Evolutionary conservation across 2,113 vertebrate genomes (phyloP), one percentile per base, ranked within the genome.

Genomic region (Propithecus coquereli): DNA sequence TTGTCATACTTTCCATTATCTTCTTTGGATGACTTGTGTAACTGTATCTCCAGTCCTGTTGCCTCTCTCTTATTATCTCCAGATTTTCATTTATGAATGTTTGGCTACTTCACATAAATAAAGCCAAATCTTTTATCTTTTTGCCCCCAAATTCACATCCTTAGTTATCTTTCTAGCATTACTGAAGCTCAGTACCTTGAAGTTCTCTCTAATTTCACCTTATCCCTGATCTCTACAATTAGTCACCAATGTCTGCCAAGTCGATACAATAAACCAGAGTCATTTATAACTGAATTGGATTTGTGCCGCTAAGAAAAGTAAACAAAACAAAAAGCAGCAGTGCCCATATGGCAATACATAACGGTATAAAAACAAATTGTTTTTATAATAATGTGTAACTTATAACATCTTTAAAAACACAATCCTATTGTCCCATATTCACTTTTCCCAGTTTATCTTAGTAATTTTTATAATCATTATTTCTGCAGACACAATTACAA

Each of bases 371-470:
- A 90, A 59, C 79, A 76, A 95, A 80, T 20, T 50, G 43, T 90
- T 84, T 76, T 85, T 43, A 57, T 71, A 74, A n/a, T n/a, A 68
- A 45, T 30, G 5, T 45, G 27, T 90, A 95, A 83, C 25, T 91
- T 65, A 43, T 45, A 90, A 61, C 54, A 70, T 63, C 47, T 91
- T 86, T 86, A 27, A 71, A 92, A 93, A 63, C 5, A 43, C 20
- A 73, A 81, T 71, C 79, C 9, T 50, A 47, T 82, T 63, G 81
- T 89, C 63, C 34, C 43, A 70, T 87, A 87, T 83, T 93, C 34
- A 80, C 73, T 95, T 83, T 84, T 91, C 61, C 87, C 16, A 92
- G 23, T 79, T 96, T 95, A 82, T 86, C 22, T 81, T 82, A 63
- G 70, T 77, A 73, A 96, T 91, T 94, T 87, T 85, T 81, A 47